Base-by-base conservation (phyloP, 2,888 invertebrate genomes). In the Stratiomys singularior region DNA sequence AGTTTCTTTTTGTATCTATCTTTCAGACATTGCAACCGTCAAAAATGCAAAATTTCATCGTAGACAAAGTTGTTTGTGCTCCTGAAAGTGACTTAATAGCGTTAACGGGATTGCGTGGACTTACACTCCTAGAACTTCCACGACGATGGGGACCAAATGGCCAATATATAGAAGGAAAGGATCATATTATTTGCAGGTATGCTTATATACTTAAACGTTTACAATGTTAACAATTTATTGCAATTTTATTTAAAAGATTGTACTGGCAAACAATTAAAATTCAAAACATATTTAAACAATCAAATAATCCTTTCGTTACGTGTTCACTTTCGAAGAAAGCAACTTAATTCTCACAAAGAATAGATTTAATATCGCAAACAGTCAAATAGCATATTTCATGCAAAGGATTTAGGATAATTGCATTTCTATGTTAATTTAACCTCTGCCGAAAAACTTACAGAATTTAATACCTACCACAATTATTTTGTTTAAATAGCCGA, bases 91-190 rank as follows among this genome's bases (percentile, higher is more conserved):
- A 91, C 13, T 88, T 92, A 67, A 84, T 94, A 69, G 91, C 90
- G 0, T 86, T 94, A 9, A 89, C 90, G 84, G 93, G 94, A 1
- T 86, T 89, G 4, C 87, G 89, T 79, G 94, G 94, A 1, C 88
- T 94, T 58, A 88, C 90, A 25, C 87, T 94, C 1, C 85, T 94
- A 74, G 91, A 93, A 83, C 85, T 94, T 67, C 94, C 94, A 0
- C 88, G 89, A 60, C 89, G 92, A 81, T 92, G 91, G 89, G 93
- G 93, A 13, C 89, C 90, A 47, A 89, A 91, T 80, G 90, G 91
- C 23, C 88, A 89, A 79, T 92, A 90, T 82, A 88, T 91, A 83
- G 90, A 90, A 81, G 92, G 93, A 81, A 92, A 92, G 83, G 88
- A 90, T 28, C 86, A 87, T 79, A 90, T 93, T 66, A 89, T 90